These are phyloP conservation scores for Cancer borealis DNA, from an alignment of 2,888 invertebrate species.

Conservation along the genomic window DNA sequence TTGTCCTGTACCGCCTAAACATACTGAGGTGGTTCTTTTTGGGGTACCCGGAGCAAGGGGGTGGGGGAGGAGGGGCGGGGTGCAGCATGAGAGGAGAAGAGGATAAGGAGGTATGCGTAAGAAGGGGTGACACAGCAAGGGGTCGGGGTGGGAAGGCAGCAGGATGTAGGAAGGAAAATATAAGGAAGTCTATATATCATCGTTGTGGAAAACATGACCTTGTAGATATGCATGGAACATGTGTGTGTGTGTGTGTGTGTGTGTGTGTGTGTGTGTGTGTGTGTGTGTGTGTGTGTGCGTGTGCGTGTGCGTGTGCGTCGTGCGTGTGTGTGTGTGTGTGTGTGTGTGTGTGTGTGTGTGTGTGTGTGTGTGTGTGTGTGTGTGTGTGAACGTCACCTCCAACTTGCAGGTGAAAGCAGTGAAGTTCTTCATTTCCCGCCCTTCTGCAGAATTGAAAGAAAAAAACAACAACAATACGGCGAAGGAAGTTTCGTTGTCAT, in stretches of 20 bases:
- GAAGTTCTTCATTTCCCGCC: no score
- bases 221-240: background rate
- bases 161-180: background rate
- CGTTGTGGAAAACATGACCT: background rate
- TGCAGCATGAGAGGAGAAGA: background rate
- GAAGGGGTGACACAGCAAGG: background rate
- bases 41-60: background rate
- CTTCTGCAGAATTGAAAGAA: no score
- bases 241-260: background rate
- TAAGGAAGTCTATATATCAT: background rate
- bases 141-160: background rate
- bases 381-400: no score
- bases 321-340: no score
- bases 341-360: no score
- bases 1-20: background rate
- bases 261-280: no score
- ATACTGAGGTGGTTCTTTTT: background rate
- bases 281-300: no score
- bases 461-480: no score
- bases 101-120: background rate
- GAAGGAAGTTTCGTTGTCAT: no score
- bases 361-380: no score
- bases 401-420: no score
- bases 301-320: no score
- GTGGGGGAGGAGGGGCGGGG: background rate